Evolutionary conservation across 2,888 invertebrate genomes (phyloP), one percentile per base, ranked within the genome.

Genomic region (Lasioglossum morio): DNA sequence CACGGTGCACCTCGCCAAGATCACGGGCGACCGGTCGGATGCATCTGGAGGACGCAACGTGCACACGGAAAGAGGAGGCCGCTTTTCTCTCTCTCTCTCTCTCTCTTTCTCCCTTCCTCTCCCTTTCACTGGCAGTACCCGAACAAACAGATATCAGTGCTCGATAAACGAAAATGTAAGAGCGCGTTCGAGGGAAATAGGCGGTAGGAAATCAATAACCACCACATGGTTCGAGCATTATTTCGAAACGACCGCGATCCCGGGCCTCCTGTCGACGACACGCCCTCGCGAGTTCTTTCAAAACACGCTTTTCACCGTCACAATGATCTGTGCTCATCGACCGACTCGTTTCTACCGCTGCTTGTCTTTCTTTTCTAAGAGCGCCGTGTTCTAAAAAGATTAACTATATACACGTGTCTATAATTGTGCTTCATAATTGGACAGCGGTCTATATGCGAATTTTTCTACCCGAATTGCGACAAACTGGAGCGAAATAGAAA

Each of bases 1-100:
- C 80, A 77, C 83, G 83, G 77, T 81, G 72, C 82, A 74, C 79
- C 72, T 72, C 70, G 80, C 73, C 89, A 90, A 90, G 89, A 90
- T 89, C 89, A 90, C 79, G 87, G 88, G 34, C 89, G 77, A 78
- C 80, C n/a, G 72, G 69, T 69, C 53, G 73, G 53, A 79, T 57
- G 76, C 53, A 83, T 57, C 70, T 70, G 75, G 72, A 85, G 75
- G 77, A 77, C 79, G 16, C 66, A 53, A 53, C 53, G n/a, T 53
- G 53, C 53, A 53, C 53, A 53, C 53, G 8, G 3, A n/a, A 10
- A 53, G 53, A 3, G 7, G 23, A 2, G 23, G 53, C 2, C 53
- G 23, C 23, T 14, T 60, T 27, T 60, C 14, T 72, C 74, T 66
- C 14, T 60, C n/a, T 75, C 74, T 63, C 4, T 34, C 2, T 27